Conservation (phyloP, 2,888 invertebrate species). For the Xestia c-nigrum region DNA sequence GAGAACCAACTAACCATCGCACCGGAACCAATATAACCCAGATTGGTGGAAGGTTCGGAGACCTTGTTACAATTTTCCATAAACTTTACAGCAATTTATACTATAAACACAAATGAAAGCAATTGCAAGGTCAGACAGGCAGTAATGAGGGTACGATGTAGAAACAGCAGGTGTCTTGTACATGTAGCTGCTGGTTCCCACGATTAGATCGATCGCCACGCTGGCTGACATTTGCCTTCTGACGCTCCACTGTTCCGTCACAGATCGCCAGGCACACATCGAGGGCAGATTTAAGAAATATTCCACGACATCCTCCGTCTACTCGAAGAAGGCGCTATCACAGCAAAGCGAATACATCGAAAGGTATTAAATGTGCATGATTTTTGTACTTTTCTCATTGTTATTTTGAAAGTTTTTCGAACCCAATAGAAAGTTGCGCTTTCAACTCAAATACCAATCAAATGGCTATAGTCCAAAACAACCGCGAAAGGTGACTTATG, state of each 20-base stretch:
- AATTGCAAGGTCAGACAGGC: conserved; percentile 57
- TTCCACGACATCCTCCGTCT: conserved; percentile 88
- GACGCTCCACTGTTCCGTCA: conserved; percentile 70
- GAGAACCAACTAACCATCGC: conserved; percentile 46
- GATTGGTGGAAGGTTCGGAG: conserved; percentile 54
- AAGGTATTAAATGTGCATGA: conserved; percentile 74
- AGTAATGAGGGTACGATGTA: conserved; percentile 48
- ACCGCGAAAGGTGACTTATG: background rate
- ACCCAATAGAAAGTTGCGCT: conserved; percentile 19
- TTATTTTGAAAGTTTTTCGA: conserved; percentile 21
- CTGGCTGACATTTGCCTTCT: conserved; percentile 69
- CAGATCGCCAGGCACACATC: conserved; percentile 88
- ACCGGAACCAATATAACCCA: conserved; percentile 62
- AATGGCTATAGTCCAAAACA: conserved; percentile 26
- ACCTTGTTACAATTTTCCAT: conserved; percentile 62
- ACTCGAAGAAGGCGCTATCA: conserved; percentile 88
- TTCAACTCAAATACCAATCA: conserved; percentile 28
- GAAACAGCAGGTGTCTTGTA: conserved; percentile 67
- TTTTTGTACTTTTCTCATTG: background rate
- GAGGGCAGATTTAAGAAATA: conserved; percentile 89
- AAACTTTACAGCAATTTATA: conserved; percentile 49
- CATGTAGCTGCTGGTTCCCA: conserved; percentile 75
- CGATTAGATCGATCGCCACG: conserved; percentile 76
- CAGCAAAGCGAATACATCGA: conserved; percentile 88
- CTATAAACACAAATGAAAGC: conserved; percentile 52